Conservation (phyloP, 2,888 invertebrate species). For the Itoplectis maculator region DNA sequence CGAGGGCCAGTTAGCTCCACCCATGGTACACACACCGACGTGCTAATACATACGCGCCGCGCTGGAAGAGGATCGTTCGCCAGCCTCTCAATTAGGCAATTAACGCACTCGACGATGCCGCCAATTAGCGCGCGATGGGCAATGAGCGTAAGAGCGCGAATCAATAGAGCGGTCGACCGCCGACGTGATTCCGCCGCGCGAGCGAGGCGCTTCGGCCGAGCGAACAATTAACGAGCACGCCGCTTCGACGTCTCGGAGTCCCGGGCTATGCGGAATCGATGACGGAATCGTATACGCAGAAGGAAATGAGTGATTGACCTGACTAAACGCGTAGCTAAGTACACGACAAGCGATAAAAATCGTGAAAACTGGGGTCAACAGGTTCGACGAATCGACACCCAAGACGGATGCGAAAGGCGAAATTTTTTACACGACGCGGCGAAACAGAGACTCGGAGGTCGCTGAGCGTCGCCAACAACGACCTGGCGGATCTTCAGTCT, state of each 20-base stretch:
- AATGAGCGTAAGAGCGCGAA: constrained; percentile 68
- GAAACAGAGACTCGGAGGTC: background rate
- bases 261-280: no score
- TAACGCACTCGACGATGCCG: constrained; percentile 73
- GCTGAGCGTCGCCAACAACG: background rate
- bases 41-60: no score
- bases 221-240: constrained; percentile 13
- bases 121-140: constrained; percentile 71
- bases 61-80: constrained; percentile 37
- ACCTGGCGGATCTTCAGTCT: constrained; percentile 12
- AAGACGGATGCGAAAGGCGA: no score
- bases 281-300: no score
- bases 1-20: background rate
- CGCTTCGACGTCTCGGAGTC: background rate
- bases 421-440: background rate
- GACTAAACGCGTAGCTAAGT: no score
- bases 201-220: background rate
- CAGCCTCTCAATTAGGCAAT: constrained; percentile 72
- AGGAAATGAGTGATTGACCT: no score
- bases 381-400: background rate
- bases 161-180: constrained; percentile 63
- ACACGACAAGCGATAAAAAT: background rate
- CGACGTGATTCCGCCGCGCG: constrained; percentile 13
- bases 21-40: constrained; percentile 1
- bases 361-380: no score